phyloP scores from a whole-genome alignment of 2,797 vertebrate species.

The Hydrolagus colliei region DNA sequence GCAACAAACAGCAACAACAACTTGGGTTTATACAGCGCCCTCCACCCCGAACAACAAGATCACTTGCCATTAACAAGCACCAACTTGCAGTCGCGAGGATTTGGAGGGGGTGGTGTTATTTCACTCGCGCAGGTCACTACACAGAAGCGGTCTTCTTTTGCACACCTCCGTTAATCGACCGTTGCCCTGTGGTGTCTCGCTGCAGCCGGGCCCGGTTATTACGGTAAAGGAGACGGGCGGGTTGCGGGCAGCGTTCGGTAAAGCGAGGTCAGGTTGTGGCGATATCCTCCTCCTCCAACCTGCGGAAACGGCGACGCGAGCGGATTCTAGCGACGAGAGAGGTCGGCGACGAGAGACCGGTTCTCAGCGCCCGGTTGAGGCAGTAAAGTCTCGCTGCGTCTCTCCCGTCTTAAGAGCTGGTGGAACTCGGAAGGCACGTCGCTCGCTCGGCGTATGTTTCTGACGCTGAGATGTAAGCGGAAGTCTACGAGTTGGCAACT shows the following conservation, averaged over 20 bases:
- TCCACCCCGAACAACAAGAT: not conserved
- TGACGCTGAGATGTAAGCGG: not conserved
- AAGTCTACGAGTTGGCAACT: not conserved
- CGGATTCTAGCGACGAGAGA: not conserved
- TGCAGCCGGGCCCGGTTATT: not conserved
- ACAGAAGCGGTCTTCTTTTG: not conserved
- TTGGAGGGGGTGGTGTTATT: not conserved
- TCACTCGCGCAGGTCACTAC: not conserved
- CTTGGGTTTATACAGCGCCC: too few species aligned
- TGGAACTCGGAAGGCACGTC: not conserved
- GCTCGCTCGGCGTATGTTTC: too few species aligned
- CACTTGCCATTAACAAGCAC: not conserved
- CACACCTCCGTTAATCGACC: too few species aligned
- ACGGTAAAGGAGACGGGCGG: not conserved
- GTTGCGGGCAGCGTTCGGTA: not conserved
- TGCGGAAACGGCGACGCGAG: not conserved
- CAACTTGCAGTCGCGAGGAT: not conserved
- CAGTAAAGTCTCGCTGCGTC: not conserved
- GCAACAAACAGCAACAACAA: too few species aligned
- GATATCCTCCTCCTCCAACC: not conserved
- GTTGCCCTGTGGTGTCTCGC: not conserved
- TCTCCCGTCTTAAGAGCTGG: not conserved
- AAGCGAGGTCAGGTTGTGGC: not conserved
- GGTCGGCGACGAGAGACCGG: not conserved
- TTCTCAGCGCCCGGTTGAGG: not conserved